Evolutionary conservation across 2,888 invertebrate genomes (phyloP).

Genomic region (Amphimallon solstitiale): DNA sequence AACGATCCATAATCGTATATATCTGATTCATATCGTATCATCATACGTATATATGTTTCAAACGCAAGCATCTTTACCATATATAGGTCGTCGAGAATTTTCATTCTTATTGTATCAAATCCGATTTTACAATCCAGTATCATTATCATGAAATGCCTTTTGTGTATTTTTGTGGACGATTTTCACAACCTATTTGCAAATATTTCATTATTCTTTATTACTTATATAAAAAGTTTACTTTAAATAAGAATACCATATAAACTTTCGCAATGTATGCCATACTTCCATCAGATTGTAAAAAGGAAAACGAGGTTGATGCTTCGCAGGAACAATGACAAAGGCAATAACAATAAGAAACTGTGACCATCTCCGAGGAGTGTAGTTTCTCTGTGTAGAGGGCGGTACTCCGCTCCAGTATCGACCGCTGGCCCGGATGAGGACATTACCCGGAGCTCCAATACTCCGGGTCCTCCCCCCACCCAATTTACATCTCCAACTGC

Average conservation of each 20-base stretch:
- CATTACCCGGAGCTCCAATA: conserved; percentile 63
- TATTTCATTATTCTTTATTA: no score
- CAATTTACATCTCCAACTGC: conserved; percentile 54
- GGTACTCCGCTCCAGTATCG: conserved; percentile 59
- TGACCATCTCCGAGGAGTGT: conserved; percentile 37
- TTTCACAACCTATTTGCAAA: no score
- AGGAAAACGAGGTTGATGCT: conserved; percentile 17
- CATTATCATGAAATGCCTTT: no score
- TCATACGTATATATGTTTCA: no score
- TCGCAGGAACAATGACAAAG: conserved; percentile 34
- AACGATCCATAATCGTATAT: no score
- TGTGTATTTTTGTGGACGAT: no score
- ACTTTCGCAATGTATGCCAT: neutral
- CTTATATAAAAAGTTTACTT: no score
- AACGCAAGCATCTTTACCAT: no score
- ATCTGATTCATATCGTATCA: no score
- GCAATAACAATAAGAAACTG: conserved; percentile 37
- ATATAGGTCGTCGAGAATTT: no score
- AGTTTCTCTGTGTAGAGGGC: conserved; percentile 54
- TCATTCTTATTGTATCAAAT: no score
- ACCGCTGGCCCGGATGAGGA: conserved; percentile 63
- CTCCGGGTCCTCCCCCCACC: conserved; percentile 55
- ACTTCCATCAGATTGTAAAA: neutral
- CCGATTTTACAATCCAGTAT: no score
- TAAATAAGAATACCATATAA: neutral